Evolutionary conservation across 2,113 vertebrate genomes (phyloP), one percentile per base, ranked within the genome.

Genomic region (Pomatostomus ruficeps): DNA sequence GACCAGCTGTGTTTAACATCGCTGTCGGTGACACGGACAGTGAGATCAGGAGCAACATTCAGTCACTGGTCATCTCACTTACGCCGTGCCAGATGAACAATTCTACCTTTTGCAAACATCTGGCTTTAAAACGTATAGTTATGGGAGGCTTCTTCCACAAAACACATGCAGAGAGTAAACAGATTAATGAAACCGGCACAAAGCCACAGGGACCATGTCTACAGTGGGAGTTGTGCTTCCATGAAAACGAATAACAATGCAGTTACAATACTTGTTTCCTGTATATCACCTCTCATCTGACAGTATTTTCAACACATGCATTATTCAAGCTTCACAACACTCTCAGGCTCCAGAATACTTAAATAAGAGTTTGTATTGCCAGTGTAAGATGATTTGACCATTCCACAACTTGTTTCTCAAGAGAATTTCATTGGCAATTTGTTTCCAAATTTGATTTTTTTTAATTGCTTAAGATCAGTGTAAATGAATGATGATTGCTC

Each of bases 21-120:
- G 0, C 33, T 38, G 11, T 1, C 0, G 1, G 33, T 22, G 28
- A 46, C 73, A 54, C 0, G 12, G 38, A 46, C n/a, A 38, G 38
- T 6, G 38, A 28, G 23, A 45, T 11, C 5, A 3, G 0, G 54
- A 38, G 46, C 38, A 59, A 29, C 23, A 22, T 42, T 38, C 21
- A 20, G 11, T 7, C 20, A 54, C 15, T 28, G 35, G 10, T 31
- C n/a, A 43, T 7, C 35, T 68, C 58, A 19, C 31, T 61, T 16
- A 29, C 0, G 3, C 15, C 77, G 11, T n/a, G 26, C 10, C 29
- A 92, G 68, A 72, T 13, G 11, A 79, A 88, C 82, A 73, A 51
- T 7, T 33, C 46, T 14, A 33, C 15, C 19, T 58, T 67, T 67
- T 52, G 43, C 38, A 75, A 91, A 72, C 29, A 55, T 31, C 51